These are phyloP conservation scores for Lichenostomus cassidix DNA, from an alignment of 2,113 vertebrate genomes.

Conservation along the genomic window DNA sequence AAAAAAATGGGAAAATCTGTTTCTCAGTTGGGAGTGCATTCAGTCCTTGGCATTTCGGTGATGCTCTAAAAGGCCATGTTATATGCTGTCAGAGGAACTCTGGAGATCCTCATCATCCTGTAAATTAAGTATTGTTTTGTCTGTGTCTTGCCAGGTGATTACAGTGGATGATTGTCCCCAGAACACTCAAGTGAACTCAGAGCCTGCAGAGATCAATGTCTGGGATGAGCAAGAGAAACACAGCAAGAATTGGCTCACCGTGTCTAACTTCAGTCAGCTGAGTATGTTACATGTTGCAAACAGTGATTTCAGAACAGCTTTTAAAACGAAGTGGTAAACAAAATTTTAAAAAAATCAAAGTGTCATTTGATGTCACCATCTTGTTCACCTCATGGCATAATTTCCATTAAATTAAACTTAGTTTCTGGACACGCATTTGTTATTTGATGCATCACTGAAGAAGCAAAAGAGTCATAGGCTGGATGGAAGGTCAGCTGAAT, in stretches of 20 bases:
- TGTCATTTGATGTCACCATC: neutral
- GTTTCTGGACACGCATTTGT: neutral
- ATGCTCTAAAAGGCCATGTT: neutral
- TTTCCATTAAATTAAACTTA: neutral
- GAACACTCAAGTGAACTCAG: constrained; percentile 64
- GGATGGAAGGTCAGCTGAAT: neutral
- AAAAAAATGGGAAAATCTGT: neutral
- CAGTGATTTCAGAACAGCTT: neutral
- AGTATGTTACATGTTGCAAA: constrained; percentile 75
- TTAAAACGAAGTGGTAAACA: neutral
- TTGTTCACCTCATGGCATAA: neutral
- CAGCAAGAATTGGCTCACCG: constrained; percentile 78
- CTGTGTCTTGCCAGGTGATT: constrained; percentile 71
- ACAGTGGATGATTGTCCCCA: constrained; percentile 71
- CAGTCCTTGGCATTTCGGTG: neutral
- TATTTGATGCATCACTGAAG: neutral
- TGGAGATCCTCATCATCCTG: neutral
- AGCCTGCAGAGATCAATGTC: constrained; percentile 56
- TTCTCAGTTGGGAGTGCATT: neutral
- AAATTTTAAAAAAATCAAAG: neutral
- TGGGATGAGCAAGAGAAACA: constrained; percentile 47
- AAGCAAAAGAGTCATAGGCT: neutral
- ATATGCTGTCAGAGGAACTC: neutral
- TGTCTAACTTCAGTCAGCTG: constrained; percentile 84
- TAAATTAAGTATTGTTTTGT: neutral